Evolutionary conservation across 2,797 vertebrate species (phyloP).

Genomic region (Zonotrichia albicollis): DNA sequence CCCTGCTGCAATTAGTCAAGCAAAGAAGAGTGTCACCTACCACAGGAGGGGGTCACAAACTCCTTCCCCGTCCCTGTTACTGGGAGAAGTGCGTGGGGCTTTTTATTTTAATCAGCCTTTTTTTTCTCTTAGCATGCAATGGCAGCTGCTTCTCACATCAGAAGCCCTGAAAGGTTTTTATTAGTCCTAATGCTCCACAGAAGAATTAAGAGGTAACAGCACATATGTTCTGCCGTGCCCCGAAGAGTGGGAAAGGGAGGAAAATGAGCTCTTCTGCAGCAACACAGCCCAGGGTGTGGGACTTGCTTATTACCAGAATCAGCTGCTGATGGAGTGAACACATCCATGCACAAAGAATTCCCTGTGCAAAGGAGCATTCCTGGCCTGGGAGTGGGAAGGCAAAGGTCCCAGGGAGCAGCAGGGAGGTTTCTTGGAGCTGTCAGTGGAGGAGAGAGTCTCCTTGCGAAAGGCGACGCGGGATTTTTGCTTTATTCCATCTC

Average conservation of each 20-base stretch:
- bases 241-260: neutral
- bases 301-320: neutral
- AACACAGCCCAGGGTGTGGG: neutral
- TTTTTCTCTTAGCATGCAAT: neutral
- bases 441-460: conserved; percentile 29
- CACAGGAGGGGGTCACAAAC: neutral
- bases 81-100: neutral
- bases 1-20: conserved; percentile 24
- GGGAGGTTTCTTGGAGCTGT: neutral
- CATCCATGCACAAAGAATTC: neutral
- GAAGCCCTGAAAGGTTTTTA: conserved; percentile 57
- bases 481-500: conserved; percentile 30
- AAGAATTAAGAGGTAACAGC: conserved; percentile 50
- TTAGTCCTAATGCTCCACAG: conserved; percentile 28
- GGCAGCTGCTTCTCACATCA: conserved; percentile 26
- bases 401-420: neutral
- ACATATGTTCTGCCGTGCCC: conserved; percentile 16
- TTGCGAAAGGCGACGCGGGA: neutral
- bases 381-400: neutral
- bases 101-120: neutral
- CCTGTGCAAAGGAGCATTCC: neutral
- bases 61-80: neutral
- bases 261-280: neutral
- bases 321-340: neutral
- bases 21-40: neutral